Evolutionary conservation across 2,113 vertebrate species (phyloP).

Genomic region (Balaeniceps rex): DNA sequence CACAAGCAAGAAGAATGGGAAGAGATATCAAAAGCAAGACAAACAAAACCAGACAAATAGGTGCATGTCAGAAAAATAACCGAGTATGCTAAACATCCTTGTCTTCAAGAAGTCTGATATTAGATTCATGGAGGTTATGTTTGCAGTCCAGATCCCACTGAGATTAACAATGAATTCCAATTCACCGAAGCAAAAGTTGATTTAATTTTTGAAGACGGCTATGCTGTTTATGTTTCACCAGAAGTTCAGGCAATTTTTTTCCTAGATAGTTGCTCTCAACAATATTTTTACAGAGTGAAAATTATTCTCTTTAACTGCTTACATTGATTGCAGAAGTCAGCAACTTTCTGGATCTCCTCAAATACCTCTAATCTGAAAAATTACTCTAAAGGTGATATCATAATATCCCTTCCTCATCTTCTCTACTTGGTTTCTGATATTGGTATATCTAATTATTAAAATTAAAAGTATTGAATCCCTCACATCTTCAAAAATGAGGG

Average conservation of each 20-base stretch:
- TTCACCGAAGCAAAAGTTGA: not conserved
- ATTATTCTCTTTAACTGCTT: not conserved
- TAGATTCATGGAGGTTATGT: not conserved
- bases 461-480: not conserved
- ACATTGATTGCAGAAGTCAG: not conserved
- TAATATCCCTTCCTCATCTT: not conserved
- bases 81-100: not conserved
- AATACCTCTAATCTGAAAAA: not conserved
- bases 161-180: not conserved
- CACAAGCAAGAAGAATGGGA: not conserved
- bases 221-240: not conserved
- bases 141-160: not conserved
- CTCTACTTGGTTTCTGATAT: not conserved
- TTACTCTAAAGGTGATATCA: not conserved
- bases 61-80: not conserved
- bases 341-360: not conserved
- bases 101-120: not conserved
- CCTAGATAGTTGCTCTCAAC: not conserved
- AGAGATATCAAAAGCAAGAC: not conserved
- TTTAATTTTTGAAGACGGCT: not conserved
- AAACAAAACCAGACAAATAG: not conserved
- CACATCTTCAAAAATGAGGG: not conserved
- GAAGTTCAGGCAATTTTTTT: not conserved
- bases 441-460: not conserved
- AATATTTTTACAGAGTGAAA: not conserved